Evolutionary conservation across 92 coral and sea anemone species (phyloP).

Genomic region (Actinernus sp.): DNA sequence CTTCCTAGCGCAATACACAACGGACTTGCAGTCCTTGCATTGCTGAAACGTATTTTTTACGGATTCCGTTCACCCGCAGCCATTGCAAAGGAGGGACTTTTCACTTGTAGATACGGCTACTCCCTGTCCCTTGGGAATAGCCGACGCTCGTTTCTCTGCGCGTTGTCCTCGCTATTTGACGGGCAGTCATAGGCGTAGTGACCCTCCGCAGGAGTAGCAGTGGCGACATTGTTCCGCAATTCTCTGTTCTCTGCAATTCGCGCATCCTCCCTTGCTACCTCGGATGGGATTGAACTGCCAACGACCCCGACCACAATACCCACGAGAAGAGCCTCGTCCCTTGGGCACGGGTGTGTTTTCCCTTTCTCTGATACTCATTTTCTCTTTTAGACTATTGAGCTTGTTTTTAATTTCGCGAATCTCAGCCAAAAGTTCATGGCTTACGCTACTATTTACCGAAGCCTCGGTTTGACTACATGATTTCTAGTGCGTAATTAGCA

Average conservation of each 20-base stretch:
- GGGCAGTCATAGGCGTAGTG: conserved; percentile 51
- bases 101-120: conserved; percentile 58
- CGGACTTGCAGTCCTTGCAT: too few species aligned
- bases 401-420: conserved; percentile 47
- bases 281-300: too few species aligned
- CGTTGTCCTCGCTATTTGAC: conserved; percentile 10
- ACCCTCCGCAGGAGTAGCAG: conserved; percentile 60
- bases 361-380: conserved; percentile 34
- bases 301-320: too few species aligned
- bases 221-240: conserved; percentile 55
- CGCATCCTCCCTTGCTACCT: too few species aligned
- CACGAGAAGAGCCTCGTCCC: conserved; percentile 11
- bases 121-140: conserved; percentile 60
- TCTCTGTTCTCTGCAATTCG: too few species aligned
- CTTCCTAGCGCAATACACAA: too few species aligned
- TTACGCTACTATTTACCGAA: too few species aligned
- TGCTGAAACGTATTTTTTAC: too few species aligned
- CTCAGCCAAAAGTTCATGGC: conserved; percentile 31
- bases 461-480: too few species aligned
- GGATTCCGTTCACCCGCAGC: too few species aligned
- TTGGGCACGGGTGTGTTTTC: conserved; percentile 7
- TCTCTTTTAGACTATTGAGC: conserved; percentile 37
- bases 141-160: conserved; percentile 57
- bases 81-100: too few species aligned
- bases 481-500: too few species aligned